Conservation (phyloP, 2,888 invertebrate genomes). For the Athalia circularis region DNA sequence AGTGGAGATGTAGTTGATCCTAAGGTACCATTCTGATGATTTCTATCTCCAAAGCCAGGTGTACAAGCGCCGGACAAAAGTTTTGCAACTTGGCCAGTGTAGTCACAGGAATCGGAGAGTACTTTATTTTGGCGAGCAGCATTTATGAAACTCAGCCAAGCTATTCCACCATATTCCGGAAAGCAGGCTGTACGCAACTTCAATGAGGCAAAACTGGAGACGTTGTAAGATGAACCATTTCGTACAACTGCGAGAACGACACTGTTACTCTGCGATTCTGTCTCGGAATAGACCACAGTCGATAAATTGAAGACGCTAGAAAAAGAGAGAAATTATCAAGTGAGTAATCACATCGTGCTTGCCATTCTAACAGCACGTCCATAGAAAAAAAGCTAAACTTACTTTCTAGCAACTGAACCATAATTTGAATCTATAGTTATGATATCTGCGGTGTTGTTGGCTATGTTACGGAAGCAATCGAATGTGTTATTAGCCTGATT, state of each 20-base stretch:
- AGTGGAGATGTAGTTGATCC: constrained; percentile 48
- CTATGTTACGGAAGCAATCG: constrained; percentile 77
- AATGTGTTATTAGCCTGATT: constrained; percentile 73
- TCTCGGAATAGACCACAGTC: constrained; percentile 79
- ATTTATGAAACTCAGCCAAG: constrained; percentile 80
- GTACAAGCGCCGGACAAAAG: constrained; percentile 79
- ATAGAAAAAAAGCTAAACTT: constrained; percentile 63
- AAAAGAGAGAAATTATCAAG: constrained; percentile 48
- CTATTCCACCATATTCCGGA: constrained; percentile 82
- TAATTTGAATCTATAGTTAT: constrained; percentile 80
- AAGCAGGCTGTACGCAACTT: constrained; percentile 79
- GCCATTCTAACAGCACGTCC: background rate
- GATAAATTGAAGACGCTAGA: constrained; percentile 77
- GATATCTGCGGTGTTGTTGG: constrained; percentile 76
- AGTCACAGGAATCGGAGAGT: constrained; percentile 77
- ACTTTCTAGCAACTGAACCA: constrained; percentile 80
- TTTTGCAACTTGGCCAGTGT: constrained; percentile 76
- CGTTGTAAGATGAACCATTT: constrained; percentile 64
- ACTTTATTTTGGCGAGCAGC: constrained; percentile 75
- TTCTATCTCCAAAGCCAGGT: constrained; percentile 77
- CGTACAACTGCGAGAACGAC: constrained; percentile 77
- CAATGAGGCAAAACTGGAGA: constrained; percentile 77
- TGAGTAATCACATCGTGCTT: background rate
- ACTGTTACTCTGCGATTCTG: constrained; percentile 74
- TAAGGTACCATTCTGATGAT: constrained; percentile 65